These are phyloP conservation scores for Pammene fasciana DNA, from an alignment of 2,888 invertebrate species.

Conservation along the genomic window DNA sequence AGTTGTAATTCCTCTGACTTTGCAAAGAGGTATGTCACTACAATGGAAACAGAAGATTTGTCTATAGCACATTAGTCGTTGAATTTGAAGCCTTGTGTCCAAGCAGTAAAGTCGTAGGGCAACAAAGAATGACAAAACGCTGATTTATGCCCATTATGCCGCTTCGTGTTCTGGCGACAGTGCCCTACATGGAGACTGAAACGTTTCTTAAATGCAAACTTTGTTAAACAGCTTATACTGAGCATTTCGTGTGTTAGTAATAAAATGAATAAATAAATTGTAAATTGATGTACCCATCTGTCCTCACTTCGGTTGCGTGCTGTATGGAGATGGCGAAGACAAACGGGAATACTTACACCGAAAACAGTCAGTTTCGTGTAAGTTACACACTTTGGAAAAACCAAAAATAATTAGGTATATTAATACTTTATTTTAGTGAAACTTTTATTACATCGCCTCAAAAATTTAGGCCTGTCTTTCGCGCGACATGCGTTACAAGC, in stretches of 20 bases:
- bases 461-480: no score
- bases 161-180: background rate
- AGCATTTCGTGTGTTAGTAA: background rate
- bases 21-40: background rate
- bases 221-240: slow-evolving; percentile 9
- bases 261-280: background rate
- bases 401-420: no score
- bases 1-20: background rate
- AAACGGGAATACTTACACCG: no score
- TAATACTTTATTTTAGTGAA: no score
- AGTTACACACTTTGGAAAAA: no score
- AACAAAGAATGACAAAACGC: background rate
- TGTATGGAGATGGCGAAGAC: no score
- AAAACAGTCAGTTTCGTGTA: no score
- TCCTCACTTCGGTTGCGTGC: no score
- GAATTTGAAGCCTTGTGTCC: background rate
- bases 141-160: slow-evolving; percentile 6
- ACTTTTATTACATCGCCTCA: no score
- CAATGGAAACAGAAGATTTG: background rate
- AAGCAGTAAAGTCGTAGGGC: background rate
- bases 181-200: slow-evolving; percentile 10
- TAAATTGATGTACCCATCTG: no score
- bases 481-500: no score
- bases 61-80: background rate
- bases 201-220: slow-evolving; percentile 9